These are phyloP conservation scores for Hyppa rectilinea DNA, from an alignment of 2,888 invertebrate species.

Conservation along the genomic window DNA sequence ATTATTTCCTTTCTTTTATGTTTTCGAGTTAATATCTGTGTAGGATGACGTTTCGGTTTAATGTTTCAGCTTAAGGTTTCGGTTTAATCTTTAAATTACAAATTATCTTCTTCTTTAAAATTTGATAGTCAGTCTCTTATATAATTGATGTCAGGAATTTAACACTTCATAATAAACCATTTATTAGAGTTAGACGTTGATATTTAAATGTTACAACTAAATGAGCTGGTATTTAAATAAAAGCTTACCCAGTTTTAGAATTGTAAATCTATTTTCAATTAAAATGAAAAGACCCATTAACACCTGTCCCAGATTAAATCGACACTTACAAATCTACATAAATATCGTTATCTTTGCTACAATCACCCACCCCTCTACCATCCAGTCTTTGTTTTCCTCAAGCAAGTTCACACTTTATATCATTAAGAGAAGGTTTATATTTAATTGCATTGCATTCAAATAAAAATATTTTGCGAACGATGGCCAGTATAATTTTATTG, in stretches of 20 bases:
- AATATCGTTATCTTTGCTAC: conserved; percentile 58
- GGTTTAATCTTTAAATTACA: no score
- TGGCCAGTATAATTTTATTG: conserved; percentile 46
- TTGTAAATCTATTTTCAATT: conserved; percentile 54
- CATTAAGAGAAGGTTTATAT: neutral
- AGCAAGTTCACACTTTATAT: conserved; percentile 31
- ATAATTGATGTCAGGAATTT: neutral
- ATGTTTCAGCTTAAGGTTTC: no score
- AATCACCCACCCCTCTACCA: conserved; percentile 59
- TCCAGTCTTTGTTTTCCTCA: conserved; percentile 14
- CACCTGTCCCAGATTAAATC: conserved; percentile 64
- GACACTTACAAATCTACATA: conserved; percentile 63
- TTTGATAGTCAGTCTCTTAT: neutral
- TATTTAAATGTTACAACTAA: conserved; percentile 29
- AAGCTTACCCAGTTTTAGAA: conserved; percentile 29
- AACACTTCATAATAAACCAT: neutral
- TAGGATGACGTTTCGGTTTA: no score
- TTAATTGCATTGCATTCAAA: neutral
- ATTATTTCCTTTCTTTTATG: neutral
- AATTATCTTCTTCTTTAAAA: neutral
- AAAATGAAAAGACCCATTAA: conserved; percentile 61
- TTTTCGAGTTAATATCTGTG: neutral
- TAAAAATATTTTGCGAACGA: conserved; percentile 15
- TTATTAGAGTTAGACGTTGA: neutral
- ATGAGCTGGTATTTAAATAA: conserved; percentile 20